Evolutionary conservation across 2,888 invertebrate genomes (phyloP).

Genomic region (Enchytraeus crypticus): DNA sequence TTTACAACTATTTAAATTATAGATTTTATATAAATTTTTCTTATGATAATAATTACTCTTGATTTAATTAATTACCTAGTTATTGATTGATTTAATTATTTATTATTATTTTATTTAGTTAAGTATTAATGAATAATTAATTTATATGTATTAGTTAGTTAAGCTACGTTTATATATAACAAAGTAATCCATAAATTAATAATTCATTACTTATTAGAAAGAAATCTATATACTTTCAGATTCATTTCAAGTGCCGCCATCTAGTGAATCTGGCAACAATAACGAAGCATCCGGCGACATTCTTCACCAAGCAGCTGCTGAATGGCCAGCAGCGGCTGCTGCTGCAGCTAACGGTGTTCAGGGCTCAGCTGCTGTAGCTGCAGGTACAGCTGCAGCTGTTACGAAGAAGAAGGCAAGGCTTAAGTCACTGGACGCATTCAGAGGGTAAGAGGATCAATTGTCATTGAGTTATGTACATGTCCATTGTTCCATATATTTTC

Average conservation of each 20-base stretch:
- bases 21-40: not conserved
- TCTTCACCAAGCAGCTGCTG: no score
- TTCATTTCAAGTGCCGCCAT: no score
- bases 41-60: not conserved
- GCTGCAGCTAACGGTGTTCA: not conserved
- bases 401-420: not conserved
- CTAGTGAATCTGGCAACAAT: not conserved
- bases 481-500: no score
- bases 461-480: no score
- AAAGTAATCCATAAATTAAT: no score
- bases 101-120: not conserved
- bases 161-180: no score
- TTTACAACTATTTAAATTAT: not conserved
- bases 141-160: not conserved
- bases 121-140: not conserved
- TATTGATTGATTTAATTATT: not conserved
- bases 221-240: no score
- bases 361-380: not conserved
- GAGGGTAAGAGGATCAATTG: no score
- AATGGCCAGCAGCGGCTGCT: not conserved
- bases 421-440: conserved; percentile 1
- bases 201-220: no score
- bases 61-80: not conserved
- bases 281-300: not conserved
- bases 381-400: no score